phyloP scores from a whole-genome alignment of 2,888 invertebrate species.

The Hymenopus coronatus region DNA sequence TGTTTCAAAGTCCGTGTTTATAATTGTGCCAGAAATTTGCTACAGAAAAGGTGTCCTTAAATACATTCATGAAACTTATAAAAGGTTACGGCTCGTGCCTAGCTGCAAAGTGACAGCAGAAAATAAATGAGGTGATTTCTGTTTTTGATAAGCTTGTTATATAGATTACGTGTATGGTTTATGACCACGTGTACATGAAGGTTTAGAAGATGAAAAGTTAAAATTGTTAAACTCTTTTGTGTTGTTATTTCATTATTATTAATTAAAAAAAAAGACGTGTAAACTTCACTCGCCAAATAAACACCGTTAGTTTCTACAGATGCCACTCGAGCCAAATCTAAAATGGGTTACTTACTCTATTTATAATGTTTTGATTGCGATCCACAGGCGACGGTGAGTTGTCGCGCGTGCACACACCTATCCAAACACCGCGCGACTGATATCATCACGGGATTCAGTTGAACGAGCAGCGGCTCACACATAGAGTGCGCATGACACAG shows the following conservation, averaged over 20 bases:
- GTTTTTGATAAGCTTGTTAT: too few species aligned
- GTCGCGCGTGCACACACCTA: constrained; percentile 1
- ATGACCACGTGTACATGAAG: not conserved
- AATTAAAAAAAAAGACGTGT: not conserved
- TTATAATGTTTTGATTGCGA: constrained; percentile 13
- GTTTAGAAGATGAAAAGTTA: not conserved
- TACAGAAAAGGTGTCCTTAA: too few species aligned
- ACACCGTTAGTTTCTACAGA: not conserved
- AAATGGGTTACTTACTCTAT: constrained; percentile 17
- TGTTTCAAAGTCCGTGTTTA: too few species aligned
- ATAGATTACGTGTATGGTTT: too few species aligned
- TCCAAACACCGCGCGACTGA: constrained; percentile 14
- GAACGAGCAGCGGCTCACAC: not conserved
- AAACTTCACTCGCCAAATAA: not conserved
- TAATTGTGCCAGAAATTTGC: too few species aligned
- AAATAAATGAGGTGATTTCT: too few species aligned
- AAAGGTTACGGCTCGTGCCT: too few species aligned
- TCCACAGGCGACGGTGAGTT: not conserved
- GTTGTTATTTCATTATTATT: not conserved
- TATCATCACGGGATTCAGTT: not conserved
- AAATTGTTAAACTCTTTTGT: not conserved
- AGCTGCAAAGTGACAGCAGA: too few species aligned
- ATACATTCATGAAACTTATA: too few species aligned
- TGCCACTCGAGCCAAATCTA: not conserved
- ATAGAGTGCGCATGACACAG: not conserved